Conservation (phyloP, 2,797 vertebrate species). For the Gobio occitaniae region DNA sequence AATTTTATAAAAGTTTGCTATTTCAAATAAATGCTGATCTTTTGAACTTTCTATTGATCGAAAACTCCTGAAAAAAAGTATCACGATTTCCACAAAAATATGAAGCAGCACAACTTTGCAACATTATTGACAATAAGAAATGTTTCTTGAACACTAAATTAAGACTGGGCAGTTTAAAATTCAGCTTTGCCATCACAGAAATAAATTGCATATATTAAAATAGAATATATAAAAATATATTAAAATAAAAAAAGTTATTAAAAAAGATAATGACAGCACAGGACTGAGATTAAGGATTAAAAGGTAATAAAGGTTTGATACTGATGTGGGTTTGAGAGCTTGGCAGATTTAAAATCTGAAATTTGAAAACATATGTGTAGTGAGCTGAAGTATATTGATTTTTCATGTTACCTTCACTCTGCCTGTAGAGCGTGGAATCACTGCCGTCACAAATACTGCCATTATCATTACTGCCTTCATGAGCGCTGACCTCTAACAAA, state of each 20-base stretch:
- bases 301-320: background rate
- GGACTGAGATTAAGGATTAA: background rate
- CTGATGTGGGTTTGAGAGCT: background rate
- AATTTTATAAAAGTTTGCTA: background rate
- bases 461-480: constrained; percentile 91
- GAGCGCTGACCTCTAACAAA: constrained; percentile 82
- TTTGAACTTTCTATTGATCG: background rate
- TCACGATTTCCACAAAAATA: background rate
- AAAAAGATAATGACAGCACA: background rate
- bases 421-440: constrained; percentile 91
- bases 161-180: background rate
- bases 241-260: background rate
- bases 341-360: constrained; percentile 8
- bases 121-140: background rate
- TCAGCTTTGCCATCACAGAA: background rate
- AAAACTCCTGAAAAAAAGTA: background rate
- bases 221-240: background rate
- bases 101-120: background rate
- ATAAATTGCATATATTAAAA: background rate
- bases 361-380: background rate
- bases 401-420: constrained; percentile 87
- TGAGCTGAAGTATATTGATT: background rate
- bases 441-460: constrained; percentile 89
- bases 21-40: background rate
- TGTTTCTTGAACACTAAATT: background rate